Conservation (phyloP, 2,888 invertebrate genomes). For the Coelogynopora nodosa region DNA sequence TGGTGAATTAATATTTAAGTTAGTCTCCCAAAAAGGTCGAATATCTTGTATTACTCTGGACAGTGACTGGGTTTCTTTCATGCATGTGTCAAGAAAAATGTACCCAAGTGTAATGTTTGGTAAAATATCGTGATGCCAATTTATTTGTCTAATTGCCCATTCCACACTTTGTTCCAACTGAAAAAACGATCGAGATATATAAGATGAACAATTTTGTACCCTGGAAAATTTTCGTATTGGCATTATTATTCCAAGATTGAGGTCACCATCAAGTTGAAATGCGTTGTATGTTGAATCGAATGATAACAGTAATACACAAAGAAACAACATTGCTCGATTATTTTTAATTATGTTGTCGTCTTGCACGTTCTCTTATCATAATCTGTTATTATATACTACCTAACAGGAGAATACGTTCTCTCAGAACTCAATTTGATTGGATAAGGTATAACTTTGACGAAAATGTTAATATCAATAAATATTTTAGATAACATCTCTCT, state of each 20-base stretch:
- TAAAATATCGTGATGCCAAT: not conserved
- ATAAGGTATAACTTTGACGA: too few species aligned
- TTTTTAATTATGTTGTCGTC: too few species aligned
- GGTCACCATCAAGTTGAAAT: not conserved
- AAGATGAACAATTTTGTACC: not conserved
- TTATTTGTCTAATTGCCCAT: constrained; percentile 4
- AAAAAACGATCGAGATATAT: not conserved
- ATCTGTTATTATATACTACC: too few species aligned
- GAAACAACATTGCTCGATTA: too few species aligned
- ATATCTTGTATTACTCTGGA: not conserved
- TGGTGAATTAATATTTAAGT: not conserved
- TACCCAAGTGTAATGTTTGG: constrained; percentile 20
- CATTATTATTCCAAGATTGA: not conserved
- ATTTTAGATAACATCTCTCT: too few species aligned
- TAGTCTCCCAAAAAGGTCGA: constrained; percentile 5
- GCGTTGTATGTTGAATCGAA: too few species aligned
- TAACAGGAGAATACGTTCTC: too few species aligned
- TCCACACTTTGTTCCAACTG: not conserved
- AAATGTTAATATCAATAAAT: too few species aligned
- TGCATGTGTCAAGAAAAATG: not conserved
- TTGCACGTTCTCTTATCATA: too few species aligned
- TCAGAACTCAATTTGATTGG: too few species aligned
- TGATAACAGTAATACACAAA: too few species aligned
- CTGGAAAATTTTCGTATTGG: not conserved
- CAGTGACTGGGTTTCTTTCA: not conserved